Percentiles rank a stretch among this genome's conserved stretches.
These are phyloP conservation scores for Pipistrellus nathusii DNA, from an alignment of 2,797 vertebrate species.

Conservation along the genomic window DNA sequence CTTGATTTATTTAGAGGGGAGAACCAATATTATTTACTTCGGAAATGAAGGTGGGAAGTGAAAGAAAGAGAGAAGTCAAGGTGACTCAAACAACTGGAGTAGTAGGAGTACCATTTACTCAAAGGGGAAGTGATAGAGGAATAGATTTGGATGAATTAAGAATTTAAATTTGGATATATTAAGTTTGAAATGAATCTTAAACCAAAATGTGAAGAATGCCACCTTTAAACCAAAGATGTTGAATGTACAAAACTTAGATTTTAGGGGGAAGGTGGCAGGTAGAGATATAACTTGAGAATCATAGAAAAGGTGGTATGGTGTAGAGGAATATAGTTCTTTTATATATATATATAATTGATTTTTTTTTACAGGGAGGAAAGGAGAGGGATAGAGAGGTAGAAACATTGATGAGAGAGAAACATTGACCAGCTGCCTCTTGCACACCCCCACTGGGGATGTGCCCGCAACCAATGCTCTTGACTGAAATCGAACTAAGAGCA, in stretches of 20 bases:
- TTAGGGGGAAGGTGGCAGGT: neutral
- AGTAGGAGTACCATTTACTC: neutral
- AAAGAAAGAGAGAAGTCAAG: neutral
- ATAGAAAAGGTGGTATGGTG: neutral
- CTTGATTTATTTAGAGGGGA: conserved; percentile 11
- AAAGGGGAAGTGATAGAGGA: neutral
- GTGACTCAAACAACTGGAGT: neutral
- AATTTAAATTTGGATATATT: neutral
- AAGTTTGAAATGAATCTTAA: conserved; percentile 3
- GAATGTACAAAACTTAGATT: neutral
- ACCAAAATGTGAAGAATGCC: no score
- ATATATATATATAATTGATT: no score
- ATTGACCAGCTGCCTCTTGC: no score
- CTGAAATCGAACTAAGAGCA: neutral
- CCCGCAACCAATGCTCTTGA: no score
- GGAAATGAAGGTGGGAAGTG: neutral
- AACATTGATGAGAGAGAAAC: no score
- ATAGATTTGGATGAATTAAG: neutral
- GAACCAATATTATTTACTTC: neutral
- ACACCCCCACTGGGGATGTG: no score
- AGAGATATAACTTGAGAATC: neutral
- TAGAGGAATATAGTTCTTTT: neutral
- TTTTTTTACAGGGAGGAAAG: no score
- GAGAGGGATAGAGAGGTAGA: no score
- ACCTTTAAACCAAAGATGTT: neutral